Percentiles rank a stretch among this genome's conserved stretches.
Evolutionary conservation across 2,797 vertebrate species (phyloP).

Genomic region (Pseudopleuronectes americanus): DNA sequence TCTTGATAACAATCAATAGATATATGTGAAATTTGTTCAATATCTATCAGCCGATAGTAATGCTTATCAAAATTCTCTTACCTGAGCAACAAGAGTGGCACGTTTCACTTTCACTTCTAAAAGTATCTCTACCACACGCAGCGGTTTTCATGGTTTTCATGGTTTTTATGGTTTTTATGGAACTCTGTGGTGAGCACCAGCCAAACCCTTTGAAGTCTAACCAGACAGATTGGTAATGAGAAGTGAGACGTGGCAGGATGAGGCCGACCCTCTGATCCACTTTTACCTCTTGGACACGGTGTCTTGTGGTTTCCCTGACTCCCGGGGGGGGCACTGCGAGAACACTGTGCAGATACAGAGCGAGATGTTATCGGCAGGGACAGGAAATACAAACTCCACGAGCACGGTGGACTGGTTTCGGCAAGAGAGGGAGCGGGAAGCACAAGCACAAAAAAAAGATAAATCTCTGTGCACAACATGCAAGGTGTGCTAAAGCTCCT

Average conservation of each 20-base stretch:
- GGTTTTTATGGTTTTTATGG: slow-evolving; percentile 15
- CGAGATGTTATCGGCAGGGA: slow-evolving; percentile 70
- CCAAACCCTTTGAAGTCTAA: slow-evolving; percentile 67
- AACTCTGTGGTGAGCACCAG: slow-evolving; percentile 9
- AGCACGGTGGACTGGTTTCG: slow-evolving; percentile 45
- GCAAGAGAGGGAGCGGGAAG: slow-evolving; percentile 20
- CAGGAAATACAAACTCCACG: slow-evolving; percentile 62
- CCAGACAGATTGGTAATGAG: slow-evolving; percentile 52
- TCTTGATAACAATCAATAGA: no score
- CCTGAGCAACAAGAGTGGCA: neutral
- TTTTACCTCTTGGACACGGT: slow-evolving; percentile 67
- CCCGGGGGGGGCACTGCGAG: slow-evolving; percentile 17
- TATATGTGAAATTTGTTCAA: no score
- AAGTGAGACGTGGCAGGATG: slow-evolving; percentile 69
- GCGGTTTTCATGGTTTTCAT: neutral
- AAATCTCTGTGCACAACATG: slow-evolving; percentile 63
- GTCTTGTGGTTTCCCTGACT: slow-evolving; percentile 44
- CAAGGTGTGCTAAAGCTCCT: slow-evolving; percentile 74
- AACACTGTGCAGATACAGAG: slow-evolving; percentile 39
- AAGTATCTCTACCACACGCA: slow-evolving; percentile 40
- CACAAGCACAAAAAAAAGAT: slow-evolving; percentile 13
- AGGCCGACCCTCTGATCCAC: slow-evolving; percentile 63
- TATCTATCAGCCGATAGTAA: no score
- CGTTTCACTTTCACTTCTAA: slow-evolving; percentile 1
- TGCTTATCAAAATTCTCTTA: no score